phyloP scores from a whole-genome alignment of 2,113 vertebrate genomes.

The Labeo catla region DNA sequence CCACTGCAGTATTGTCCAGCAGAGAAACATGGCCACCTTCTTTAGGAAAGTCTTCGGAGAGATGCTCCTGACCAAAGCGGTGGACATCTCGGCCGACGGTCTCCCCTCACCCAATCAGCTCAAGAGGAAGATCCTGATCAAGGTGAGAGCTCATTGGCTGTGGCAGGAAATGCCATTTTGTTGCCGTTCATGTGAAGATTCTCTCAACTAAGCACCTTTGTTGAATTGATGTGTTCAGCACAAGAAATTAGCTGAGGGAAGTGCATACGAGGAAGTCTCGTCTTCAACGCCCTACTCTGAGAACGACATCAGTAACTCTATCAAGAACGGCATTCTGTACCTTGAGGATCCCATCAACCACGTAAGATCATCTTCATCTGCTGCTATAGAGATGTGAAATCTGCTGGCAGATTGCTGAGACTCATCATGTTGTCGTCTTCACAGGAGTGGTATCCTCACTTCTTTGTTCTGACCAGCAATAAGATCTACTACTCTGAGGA shows the following conservation, averaged over 20 bases:
- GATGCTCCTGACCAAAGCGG: constrained; percentile 93
- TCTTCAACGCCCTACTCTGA: constrained; percentile 91
- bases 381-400: too few species aligned
- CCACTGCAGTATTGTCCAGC: constrained; percentile 98
- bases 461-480: constrained; percentile 96
- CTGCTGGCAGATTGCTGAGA: not conserved
- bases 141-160: constrained; percentile 74
- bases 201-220: not conserved
- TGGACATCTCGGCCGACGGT: constrained; percentile 92
- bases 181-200: not conserved
- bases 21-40: constrained; percentile 93
- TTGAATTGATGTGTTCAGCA: constrained; percentile 75
- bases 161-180: not conserved
- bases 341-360: constrained; percentile 97
- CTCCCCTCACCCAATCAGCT: constrained; percentile 96
- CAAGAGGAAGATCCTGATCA: constrained; percentile 97
- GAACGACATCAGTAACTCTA: constrained; percentile 99
- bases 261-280: constrained; percentile 94
- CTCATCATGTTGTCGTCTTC: not conserved
- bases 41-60: constrained; percentile 97
- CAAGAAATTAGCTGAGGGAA: constrained; percentile 98
- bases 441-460: constrained; percentile 98
- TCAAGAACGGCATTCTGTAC: constrained; percentile 97
- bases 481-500: constrained; percentile 99
- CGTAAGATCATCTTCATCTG: constrained; percentile 64